phyloP scores from a whole-genome alignment of 64 coral and sea anemone species.

The Stylophora pistillata region DNA sequence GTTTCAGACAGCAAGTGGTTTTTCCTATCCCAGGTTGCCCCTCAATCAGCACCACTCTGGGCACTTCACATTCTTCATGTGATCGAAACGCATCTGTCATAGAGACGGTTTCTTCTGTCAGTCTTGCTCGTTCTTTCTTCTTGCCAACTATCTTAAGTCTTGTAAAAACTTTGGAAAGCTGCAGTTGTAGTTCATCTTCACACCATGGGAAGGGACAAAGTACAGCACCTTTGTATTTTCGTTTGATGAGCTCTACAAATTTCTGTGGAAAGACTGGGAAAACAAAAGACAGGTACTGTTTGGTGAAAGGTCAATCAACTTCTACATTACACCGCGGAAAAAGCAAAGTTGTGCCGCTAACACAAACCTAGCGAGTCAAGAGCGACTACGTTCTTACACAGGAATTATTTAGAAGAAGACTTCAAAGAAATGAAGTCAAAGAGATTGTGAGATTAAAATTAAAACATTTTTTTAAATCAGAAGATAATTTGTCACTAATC shows the following conservation, averaged over 20 bases:
- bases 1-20: constrained; percentile 3
- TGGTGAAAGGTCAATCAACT: background rate
- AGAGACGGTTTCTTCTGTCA: constrained; percentile 1
- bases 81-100: constrained; percentile 31
- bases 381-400: no score
- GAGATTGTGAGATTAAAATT: no score
- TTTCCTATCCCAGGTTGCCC: constrained; percentile 5
- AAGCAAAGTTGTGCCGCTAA: no score
- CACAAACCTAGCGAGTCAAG: no score
- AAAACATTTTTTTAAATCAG: no score
- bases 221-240: background rate
- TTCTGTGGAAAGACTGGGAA: background rate
- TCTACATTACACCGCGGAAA: background rate
- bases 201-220: background rate
- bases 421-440: no score
- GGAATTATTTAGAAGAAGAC: no score
- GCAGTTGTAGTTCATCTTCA: background rate
- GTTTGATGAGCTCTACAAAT: background rate
- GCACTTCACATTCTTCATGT: constrained; percentile 19
- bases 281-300: background rate
- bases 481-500: no score
- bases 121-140: constrained; percentile 25
- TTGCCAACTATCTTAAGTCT: constrained; percentile 20
- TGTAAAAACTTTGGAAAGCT: constrained; percentile 5
- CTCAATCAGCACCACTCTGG: constrained; percentile 52